Evolutionary conservation across 2,888 invertebrate genomes (phyloP), one percentile per base, ranked within the genome.

Genomic region (Tubiluchus corallicola): DNA sequence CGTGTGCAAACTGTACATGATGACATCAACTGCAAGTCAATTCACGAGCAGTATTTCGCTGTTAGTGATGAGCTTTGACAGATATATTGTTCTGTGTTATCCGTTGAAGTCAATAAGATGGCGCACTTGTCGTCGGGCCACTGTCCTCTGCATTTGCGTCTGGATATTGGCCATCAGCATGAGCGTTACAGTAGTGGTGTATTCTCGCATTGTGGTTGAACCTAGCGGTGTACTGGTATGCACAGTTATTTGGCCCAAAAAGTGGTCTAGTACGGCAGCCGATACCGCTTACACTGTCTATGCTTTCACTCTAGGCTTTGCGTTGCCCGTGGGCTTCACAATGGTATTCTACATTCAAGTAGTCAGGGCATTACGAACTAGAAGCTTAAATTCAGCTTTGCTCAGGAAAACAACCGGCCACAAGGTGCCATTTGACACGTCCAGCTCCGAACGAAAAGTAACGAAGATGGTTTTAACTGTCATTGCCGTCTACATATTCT

Each of bases 381-480:
- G 29, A 9, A 9, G 29, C 29, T 29, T 9, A 9, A n/a, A 9
- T n/a, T 9, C n/a, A 9, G 29, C 29, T n/a, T 9, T 29, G 29
- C n/a, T n/a, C n/a, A n/a, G n/a, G n/a, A n/a, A n/a, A n/a, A n/a
- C n/a, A n/a, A n/a, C n/a, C n/a, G n/a, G n/a, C n/a, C n/a, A n/a
- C n/a, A n/a, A n/a, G n/a, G n/a, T n/a, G n/a, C n/a, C 29, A n/a
- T 9, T n/a, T n/a, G 29, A 29, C 29, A n/a, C n/a, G 9, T 9
- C 9, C 9, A 9, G 29, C 29, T 29, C 29, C 29, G 29, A 29
- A n/a, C 72, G 83, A 44, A 87, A 85, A 62, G 88, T 87, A 3
- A 88, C 88, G 15, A 82, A 82, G 57, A 65, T 88, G 53, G 88
- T 88, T 18, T 67, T 88, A 49, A 87, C 85, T 4, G 87, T 88